Percentiles rank a stretch among this genome's conserved stretches.
Conservation (phyloP, 2,797 vertebrate genomes). For the Cirrhinus molitorella region DNA sequence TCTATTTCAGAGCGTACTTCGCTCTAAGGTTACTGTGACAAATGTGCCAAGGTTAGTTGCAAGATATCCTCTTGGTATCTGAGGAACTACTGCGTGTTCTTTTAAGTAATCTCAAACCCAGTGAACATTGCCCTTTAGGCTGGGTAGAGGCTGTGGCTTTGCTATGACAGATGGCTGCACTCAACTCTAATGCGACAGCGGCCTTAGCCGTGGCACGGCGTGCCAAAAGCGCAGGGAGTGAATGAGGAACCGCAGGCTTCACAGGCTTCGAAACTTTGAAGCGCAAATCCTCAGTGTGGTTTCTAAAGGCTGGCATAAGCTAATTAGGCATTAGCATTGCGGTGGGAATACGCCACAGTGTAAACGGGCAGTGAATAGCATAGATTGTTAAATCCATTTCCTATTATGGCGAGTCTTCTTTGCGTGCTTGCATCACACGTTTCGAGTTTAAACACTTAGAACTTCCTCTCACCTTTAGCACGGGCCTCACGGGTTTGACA, state of each 20-base stretch:
- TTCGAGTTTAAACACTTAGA: background rate
- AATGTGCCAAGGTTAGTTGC: conserved; percentile 38
- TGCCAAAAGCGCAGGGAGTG: conserved; percentile 36
- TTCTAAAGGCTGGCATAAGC: conserved; percentile 34
- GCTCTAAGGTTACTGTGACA: conserved; percentile 51
- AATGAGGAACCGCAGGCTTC: conserved; percentile 34
- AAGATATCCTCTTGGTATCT: conserved; percentile 29
- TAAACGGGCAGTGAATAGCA: conserved; percentile 6
- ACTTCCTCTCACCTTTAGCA: conserved; percentile 85
- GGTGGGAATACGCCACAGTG: background rate
- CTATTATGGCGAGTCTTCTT: background rate
- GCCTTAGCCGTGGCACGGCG: conserved; percentile 36
- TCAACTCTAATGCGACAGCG: conserved; percentile 50
- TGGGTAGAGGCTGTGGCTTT: conserved; percentile 58
- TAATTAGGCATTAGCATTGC: conserved; percentile 41
- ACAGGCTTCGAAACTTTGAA: conserved; percentile 34
- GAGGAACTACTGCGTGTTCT: conserved; percentile 48
- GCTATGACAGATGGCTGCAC: conserved; percentile 72
- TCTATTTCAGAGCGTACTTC: conserved; percentile 9
- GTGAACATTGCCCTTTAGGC: conserved; percentile 59
- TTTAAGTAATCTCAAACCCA: conserved; percentile 50
- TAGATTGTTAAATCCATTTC: conserved; percentile 4
- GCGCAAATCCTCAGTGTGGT: conserved; percentile 35
- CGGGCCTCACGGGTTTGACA: conserved; percentile 80
- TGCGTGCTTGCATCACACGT: no score